These are phyloP conservation scores for Nomada hirtipes DNA, from an alignment of 2,888 invertebrate species.

Conservation along the genomic window DNA sequence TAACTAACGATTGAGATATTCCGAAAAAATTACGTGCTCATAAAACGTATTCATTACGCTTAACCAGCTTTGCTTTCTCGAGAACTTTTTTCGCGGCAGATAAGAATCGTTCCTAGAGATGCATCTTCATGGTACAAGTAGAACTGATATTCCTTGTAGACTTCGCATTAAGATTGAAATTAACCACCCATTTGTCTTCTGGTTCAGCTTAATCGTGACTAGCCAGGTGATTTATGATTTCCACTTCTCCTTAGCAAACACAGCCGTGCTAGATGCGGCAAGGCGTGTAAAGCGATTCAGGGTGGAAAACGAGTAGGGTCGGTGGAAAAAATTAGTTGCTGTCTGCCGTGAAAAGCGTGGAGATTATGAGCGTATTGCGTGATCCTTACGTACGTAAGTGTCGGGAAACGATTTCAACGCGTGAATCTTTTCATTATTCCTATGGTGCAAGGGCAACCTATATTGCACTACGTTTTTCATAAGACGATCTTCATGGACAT, in stretches of 20 bases:
- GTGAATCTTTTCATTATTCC: constrained; percentile 54
- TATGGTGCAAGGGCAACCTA: constrained; percentile 30
- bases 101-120: no score
- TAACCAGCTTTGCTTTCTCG: no score
- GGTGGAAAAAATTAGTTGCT: constrained; percentile 56
- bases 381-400: constrained; percentile 65
- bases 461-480: constrained; percentile 35
- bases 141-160: constrained; percentile 56
- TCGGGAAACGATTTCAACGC: constrained; percentile 69
- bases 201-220: constrained; percentile 74
- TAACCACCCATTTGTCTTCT: constrained; percentile 76
- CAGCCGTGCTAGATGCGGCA: constrained; percentile 61
- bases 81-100: no score
- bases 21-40: no score
- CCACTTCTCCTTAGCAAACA: constrained; percentile 66
- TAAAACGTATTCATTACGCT: no score
- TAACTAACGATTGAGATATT: no score
- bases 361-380: constrained; percentile 76
- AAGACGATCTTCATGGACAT: constrained; percentile 18
- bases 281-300: constrained; percentile 68
- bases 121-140: constrained; percentile 34
- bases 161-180: constrained; percentile 76
- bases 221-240: constrained; percentile 75
- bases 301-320: constrained; percentile 43
- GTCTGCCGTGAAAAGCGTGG: constrained; percentile 71